A percentile compares a stretch with the other conserved stretches of the same genome.
Conservation (phyloP, 2,113 vertebrate species). For the Apteryx mantelli region DNA sequence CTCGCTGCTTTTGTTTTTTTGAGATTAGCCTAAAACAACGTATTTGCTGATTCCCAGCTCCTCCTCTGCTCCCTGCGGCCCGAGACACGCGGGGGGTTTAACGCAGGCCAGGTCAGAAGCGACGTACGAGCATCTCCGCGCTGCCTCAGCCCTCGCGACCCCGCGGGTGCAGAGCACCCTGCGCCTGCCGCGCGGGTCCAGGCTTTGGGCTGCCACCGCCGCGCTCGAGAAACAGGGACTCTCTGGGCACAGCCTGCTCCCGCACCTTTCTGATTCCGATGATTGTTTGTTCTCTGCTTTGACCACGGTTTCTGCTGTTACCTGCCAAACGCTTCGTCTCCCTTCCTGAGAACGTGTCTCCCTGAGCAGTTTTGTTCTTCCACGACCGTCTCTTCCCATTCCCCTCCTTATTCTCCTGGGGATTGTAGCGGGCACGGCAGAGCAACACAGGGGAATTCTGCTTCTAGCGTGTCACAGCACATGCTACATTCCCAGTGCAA, state of each 20-base stretch:
- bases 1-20: rapidly evolving
- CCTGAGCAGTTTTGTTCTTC: background rate
- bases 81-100: rapidly evolving
- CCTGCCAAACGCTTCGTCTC: background rate
- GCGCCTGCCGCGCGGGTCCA: background rate
- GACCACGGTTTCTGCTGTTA: background rate
- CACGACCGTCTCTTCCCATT: background rate
- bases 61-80: background rate
- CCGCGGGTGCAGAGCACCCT: no score
- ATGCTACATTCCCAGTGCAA: background rate
- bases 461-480: rapidly evolving
- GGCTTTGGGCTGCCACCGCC: background rate
- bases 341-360: background rate
- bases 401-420: background rate
- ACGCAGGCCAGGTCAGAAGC: rapidly evolving
- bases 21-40: rapidly evolving
- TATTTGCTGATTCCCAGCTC: background rate
- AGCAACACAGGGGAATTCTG: background rate
- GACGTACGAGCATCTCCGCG: no score
- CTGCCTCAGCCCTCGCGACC: no score
- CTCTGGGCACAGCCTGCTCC: background rate
- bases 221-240: background rate
- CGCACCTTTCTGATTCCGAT: background rate
- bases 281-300: background rate
- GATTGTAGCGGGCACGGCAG: background rate